Evolutionary conservation across 2,888 invertebrate genomes (phyloP).

Genomic region (Rhamphomyia laevipes): DNA sequence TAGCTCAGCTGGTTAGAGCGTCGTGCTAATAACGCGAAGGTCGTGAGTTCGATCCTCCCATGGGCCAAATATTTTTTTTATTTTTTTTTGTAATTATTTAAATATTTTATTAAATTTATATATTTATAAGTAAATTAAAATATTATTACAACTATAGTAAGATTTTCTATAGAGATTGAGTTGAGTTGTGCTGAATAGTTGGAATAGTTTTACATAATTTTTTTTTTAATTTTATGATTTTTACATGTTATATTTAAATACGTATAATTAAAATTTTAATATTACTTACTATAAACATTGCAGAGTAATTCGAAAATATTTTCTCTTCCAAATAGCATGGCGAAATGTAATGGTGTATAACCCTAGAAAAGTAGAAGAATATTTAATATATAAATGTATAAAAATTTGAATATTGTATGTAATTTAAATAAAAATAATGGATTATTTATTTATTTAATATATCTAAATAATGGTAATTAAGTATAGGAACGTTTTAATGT

Average conservation of each 20-base stretch:
- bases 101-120: background rate
- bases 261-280: background rate
- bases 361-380: conserved; percentile 50
- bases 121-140: background rate
- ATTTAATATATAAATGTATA: too few species aligned
- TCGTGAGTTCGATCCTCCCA: conserved; percentile 39
- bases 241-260: background rate
- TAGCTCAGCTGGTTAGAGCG: conserved; percentile 41
- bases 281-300: conserved; percentile 74
- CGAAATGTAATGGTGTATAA: conserved; percentile 86
- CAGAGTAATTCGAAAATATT: conserved; percentile 79
- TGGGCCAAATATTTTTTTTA: conserved; percentile 26
- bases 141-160: background rate
- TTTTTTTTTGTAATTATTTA: background rate
- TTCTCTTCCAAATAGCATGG: conserved; percentile 81
- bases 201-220: too few species aligned
- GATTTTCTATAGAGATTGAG: background rate
- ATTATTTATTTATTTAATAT: too few species aligned
- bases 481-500: too few species aligned
- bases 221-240: background rate
- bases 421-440: too few species aligned
- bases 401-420: too few species aligned
- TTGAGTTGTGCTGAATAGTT: background rate
- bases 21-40: conserved; percentile 40
- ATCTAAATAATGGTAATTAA: too few species aligned